Conservation (phyloP, 1,140 invertebrate genomes). For the Procambarus virginalis region DNA sequence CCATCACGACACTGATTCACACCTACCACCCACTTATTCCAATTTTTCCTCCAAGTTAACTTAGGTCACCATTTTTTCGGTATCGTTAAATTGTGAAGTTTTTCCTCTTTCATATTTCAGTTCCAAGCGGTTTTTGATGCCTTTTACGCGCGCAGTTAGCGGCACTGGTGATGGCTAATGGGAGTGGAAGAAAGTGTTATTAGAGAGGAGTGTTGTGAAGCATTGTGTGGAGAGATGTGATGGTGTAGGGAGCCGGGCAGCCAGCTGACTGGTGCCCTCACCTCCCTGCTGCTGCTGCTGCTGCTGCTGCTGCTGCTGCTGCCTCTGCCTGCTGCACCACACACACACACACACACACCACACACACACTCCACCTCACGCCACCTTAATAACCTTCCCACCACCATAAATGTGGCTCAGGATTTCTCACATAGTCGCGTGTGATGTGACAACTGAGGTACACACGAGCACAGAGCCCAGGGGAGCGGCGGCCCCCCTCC, state of each 20-base stretch:
- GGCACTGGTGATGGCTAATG: background rate
- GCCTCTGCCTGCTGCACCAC: background rate
- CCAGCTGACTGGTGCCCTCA: background rate
- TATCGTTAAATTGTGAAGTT: background rate
- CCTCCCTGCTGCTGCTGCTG: no score
- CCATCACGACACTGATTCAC: background rate
- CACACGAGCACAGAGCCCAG: background rate
- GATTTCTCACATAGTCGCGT: background rate
- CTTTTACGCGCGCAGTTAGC: background rate
- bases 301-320: background rate
- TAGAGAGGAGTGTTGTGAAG: background rate
- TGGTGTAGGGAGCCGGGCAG: background rate
- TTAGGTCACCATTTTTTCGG: slow-evolving; percentile 1
- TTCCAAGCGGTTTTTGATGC: background rate
- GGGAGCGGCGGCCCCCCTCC: background rate
- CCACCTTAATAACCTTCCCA: background rate
- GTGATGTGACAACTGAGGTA: background rate
- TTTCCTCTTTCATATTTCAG: background rate
- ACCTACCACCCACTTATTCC: background rate
- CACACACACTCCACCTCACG: background rate
- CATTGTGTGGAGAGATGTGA: background rate
- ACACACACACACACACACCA: background rate
- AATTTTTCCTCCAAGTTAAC: background rate
- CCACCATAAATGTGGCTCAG: background rate
- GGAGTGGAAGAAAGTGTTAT: background rate